phyloP scores from a whole-genome alignment of 92 coral and sea anemone species.

The Umimayanthus kanabou region DNA sequence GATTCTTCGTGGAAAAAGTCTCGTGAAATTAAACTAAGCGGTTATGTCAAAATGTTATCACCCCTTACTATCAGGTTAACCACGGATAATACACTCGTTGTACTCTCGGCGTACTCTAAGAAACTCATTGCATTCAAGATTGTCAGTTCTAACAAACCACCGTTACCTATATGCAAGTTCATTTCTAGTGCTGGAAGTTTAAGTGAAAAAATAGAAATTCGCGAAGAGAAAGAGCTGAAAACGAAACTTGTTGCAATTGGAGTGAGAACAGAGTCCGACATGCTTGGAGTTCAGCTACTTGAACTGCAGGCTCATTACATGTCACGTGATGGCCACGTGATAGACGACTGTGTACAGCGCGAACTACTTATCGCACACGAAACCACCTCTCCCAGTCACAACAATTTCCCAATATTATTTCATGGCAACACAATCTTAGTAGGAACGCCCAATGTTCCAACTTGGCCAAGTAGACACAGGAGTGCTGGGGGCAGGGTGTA shows the following conservation, averaged over 20 bases:
- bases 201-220: slow-evolving; percentile 28
- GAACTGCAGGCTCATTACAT: not conserved
- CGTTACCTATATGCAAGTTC: slow-evolving; percentile 21
- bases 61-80: slow-evolving; percentile 47
- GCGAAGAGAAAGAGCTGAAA: not conserved
- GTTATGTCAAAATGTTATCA: slow-evolving; percentile 4
- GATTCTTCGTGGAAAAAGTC: slow-evolving; percentile 32
- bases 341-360: not conserved
- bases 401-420: slow-evolving; percentile 32
- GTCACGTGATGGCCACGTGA: slow-evolving; percentile 4
- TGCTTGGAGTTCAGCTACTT: slow-evolving; percentile 40
- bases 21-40: not conserved
- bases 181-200: slow-evolving; percentile 5
- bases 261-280: slow-evolving; percentile 26
- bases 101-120: slow-evolving; percentile 38
- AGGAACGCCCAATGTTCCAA: slow-evolving; percentile 59
- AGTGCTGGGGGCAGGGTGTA: slow-evolving; percentile 65
- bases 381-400: slow-evolving; percentile 6
- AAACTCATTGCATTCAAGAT: slow-evolving; percentile 28
- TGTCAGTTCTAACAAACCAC: not conserved
- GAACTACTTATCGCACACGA: not conserved
- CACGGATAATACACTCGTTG: slow-evolving; percentile 34
- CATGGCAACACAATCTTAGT: slow-evolving; percentile 49
- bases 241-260: slow-evolving; percentile 40
- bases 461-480: slow-evolving; percentile 59